Evolutionary conservation across 2,797 vertebrate genomes (phyloP), one percentile per base, ranked within the genome.

Genomic region (Cyprinodon diabolis): DNA sequence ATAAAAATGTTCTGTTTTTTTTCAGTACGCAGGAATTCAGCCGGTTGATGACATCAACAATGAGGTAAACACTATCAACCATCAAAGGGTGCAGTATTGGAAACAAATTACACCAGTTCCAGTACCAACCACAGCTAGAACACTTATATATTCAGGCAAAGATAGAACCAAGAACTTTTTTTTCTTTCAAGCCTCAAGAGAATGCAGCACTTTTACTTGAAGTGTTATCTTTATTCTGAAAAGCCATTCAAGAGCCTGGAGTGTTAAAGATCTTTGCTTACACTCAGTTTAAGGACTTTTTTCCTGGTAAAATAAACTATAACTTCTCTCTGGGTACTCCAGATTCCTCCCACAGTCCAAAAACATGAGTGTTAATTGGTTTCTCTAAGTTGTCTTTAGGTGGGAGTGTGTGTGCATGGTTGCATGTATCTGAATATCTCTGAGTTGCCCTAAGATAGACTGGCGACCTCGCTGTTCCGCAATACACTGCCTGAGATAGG

Each of bases 21-120:
- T 51, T 5, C 86, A 99, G 98, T 99, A 99, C 0, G 97, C 97
- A 6, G 96, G 97, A 71, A 97, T 99, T 37, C 94, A 94, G 74
- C 94, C 93, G 0, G 3, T 86, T 0, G 98, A 99, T 49, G 77
- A 87, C 6, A 82, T 99, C 76, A 97, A 98, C 91, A 96, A 94
- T 0, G 96, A 98, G 97, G 98, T 98, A 66, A 13, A 19, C 15
- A 23, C n/a, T 57, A 15, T 0, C 19, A 40, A 51, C 25, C 6
- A 49, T 21, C 6, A 35, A 14, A 57, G 1, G 21, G 15, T 23
- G 4, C 8, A 43, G 8, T 14, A 17, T 6, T 21, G 3, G 23
- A 12, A 19, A 52, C 21, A 47, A 71, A 17, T 19, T 40, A n/a
- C 15, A 19, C 11, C 6, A 68, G 7, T 45, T n/a, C 8, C 13